A percentile compares a stretch with the other conserved stretches of the same genome.
Conservation (phyloP, 1,140 invertebrate genomes). For the Dysdera silvatica region DNA sequence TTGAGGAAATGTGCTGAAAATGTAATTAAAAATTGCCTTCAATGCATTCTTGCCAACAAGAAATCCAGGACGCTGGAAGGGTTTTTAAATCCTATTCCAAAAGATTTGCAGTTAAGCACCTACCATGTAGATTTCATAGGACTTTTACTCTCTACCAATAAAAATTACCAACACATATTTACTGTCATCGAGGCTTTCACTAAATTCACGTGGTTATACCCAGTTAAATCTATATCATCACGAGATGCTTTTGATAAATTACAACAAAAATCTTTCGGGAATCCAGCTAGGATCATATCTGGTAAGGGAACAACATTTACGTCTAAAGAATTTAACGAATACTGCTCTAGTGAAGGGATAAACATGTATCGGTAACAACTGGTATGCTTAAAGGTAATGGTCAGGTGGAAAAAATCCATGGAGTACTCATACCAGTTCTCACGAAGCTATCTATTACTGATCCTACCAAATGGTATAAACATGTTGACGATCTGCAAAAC, state of each 20-base stretch:
- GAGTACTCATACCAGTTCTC: not conserved
- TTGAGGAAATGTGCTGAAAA: not conserved
- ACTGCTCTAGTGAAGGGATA: not conserved
- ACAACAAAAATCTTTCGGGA: not conserved
- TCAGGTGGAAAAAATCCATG: not conserved
- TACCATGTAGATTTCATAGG: not conserved
- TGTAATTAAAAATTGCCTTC: not conserved
- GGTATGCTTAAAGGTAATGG: not conserved
- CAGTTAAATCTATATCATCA: not conserved
- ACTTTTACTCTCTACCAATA: not conserved
- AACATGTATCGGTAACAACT: not conserved
- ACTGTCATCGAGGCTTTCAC: not conserved
- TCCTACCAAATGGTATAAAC: not conserved
- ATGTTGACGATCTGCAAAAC: not conserved
- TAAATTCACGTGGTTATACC: not conserved
- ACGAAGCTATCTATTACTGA: not conserved
- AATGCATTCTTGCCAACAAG: conserved; percentile 10
- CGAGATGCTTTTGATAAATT: not conserved
- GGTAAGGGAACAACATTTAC: not conserved
- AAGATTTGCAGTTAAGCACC: conserved; percentile 1
- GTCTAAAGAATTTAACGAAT: not conserved
- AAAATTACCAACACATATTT: conserved; percentile 3
- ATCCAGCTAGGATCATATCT: not conserved
- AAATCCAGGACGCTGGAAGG: not conserved
- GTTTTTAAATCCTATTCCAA: conserved; percentile 6